Evolutionary conservation across 2,888 invertebrate genomes (phyloP), one percentile per base, ranked within the genome.

Genomic region (Phyllotreta striolata): DNA sequence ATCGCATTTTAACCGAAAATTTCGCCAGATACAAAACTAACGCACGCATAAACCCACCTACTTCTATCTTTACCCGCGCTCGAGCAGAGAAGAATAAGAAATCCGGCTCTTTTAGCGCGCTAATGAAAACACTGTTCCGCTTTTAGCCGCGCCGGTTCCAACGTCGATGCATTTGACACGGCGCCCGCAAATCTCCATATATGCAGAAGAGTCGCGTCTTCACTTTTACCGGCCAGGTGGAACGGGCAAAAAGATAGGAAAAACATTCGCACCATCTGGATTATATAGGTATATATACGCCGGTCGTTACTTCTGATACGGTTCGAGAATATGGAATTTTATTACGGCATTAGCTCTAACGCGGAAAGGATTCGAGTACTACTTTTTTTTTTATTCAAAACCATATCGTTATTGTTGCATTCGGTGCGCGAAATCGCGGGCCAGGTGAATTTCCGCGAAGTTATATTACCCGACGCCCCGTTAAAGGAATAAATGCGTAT

Each of bases 401-500:
- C n/a, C n/a, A n/a, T n/a, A n/a, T n/a, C n/a, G n/a, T n/a, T n/a
- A n/a, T n/a, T n/a, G n/a, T n/a, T n/a, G n/a, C n/a, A n/a, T n/a
- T n/a, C n/a, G n/a, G n/a, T n/a, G n/a, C n/a, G n/a, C n/a, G n/a
- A n/a, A n/a, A n/a, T n/a, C n/a, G n/a, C n/a, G n/a, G n/a, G 24
- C 24, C 24, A 24, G 24, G 24, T 24, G 24, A 24, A 24, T 24
- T 24, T 24, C 2, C 24, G 24, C 24, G 4, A 24, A 24, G 24
- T 24, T n/a, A n/a, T n/a, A n/a, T n/a, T n/a, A n/a, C n/a, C n/a
- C n/a, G n/a, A n/a, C n/a, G n/a, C n/a, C n/a, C n/a, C n/a, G n/a
- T n/a, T 24, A 24, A 24, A 24, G 24, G 24, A 3, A 24, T 24
- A 24, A 24, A 24, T 24, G 67, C 63, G 66, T 68, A 66, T 66